phyloP scores from a whole-genome alignment of 2,113 vertebrate species.

The Pelusios castaneus region DNA sequence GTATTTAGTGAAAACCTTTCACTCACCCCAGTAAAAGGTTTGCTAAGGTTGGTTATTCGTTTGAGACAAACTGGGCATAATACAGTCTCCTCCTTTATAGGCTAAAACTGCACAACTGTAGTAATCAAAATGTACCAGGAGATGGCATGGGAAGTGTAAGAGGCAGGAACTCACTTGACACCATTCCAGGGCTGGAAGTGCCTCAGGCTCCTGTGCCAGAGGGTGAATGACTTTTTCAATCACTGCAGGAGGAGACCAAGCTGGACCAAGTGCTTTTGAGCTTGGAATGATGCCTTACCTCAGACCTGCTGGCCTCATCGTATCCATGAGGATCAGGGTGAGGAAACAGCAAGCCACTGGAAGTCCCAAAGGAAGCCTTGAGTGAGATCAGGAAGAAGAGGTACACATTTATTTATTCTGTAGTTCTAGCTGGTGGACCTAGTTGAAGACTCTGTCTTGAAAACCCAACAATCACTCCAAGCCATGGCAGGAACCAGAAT shows the following conservation, averaged over 20 bases:
- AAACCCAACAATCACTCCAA: background rate
- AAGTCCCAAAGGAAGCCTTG: background rate
- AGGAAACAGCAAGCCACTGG: background rate
- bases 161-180: background rate
- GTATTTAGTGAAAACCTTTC: no score
- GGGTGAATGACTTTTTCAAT: background rate
- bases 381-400: background rate
- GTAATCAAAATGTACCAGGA: background rate
- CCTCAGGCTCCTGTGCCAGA: background rate
- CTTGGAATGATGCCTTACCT: background rate
- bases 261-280: background rate
- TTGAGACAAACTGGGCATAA: no score
- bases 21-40: no score
- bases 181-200: background rate
- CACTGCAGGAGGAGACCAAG: background rate
- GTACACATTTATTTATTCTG: background rate
- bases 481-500: background rate
- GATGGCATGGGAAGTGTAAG: background rate
- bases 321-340: background rate
- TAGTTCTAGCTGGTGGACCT: background rate
- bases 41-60: no score
- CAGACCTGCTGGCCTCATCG: background rate
- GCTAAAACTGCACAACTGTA: no score
- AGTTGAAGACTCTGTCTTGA: background rate
- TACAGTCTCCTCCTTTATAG: no score